Evolutionary conservation across 2,113 vertebrate genomes (phyloP), one percentile per base, ranked within the genome.

Genomic region (Ailuropoda melanoleuca): DNA sequence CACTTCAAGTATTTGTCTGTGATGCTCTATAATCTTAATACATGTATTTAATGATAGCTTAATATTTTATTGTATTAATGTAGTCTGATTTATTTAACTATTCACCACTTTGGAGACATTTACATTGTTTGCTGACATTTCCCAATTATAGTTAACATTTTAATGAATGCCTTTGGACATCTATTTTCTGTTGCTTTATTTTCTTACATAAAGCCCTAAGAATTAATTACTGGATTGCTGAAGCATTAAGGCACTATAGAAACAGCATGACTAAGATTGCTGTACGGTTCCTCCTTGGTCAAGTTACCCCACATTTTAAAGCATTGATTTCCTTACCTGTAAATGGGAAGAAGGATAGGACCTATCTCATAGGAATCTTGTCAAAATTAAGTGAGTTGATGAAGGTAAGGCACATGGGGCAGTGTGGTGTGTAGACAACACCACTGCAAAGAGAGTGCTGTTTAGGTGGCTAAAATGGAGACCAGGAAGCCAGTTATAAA

Each of bases 81-180:
- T 87, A 83, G 24, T 84, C 23, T 93, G 18, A 87, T 66, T 84
- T 74, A 83, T 21, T 62, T 60, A 70, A 53, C 62, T 48, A 17
- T 78, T 88, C 55, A 80, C 23, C 23, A 56, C 31, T 90, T 53
- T 72, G 21, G 43, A 82, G 21, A 86, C 17, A 12, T 77, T 74
- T 81, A 62, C 0, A 9, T 62, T 87, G 46, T 60, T 75, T 95
- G 46, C 31, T 88, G 34, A 56, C 8, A 88, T 90, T 83, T 87
- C 29, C 55, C 62, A 91, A 84, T 50, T 93, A 78, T 58, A 90
- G 12, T 87, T 93, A 93, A 90, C 37, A 74, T 83, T 84, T 93
- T 91, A 84, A 91, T 91, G 37, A 95, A 81, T 74, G 39, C 50
- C 48, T 74, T 66, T 43, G 93, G 37, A 66, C 23, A 66, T 56